phyloP scores from a whole-genome alignment of 2,888 invertebrate species.

The Endotricha flammealis region DNA sequence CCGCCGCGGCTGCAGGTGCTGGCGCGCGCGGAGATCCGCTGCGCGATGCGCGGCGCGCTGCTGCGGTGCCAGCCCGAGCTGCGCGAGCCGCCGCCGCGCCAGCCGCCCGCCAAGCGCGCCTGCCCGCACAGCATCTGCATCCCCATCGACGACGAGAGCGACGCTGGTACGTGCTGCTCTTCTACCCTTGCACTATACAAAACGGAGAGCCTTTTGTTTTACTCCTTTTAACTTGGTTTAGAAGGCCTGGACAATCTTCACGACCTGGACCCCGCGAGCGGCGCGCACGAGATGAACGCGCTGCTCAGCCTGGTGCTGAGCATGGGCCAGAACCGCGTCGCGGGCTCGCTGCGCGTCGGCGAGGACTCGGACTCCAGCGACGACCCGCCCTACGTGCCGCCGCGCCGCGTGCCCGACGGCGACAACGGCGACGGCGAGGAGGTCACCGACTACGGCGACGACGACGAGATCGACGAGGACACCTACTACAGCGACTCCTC shows the following conservation, averaged over 20 bases:
- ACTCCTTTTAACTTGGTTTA: slow-evolving; percentile 15
- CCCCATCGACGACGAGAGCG: slow-evolving; percentile 53
- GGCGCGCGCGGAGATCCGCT: slow-evolving; percentile 45
- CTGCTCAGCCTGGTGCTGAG: slow-evolving; percentile 64
- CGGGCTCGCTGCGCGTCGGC: slow-evolving; percentile 55
- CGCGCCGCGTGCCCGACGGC: slow-evolving; percentile 1
- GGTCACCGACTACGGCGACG: slow-evolving; percentile 3
- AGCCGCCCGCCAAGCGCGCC: slow-evolving; percentile 25
- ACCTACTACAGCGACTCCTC: slow-evolving; percentile 15
- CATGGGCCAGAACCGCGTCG: slow-evolving; percentile 65
- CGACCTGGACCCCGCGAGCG: slow-evolving; percentile 52
- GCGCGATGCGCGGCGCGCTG: slow-evolving; percentile 39
- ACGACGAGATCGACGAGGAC: slow-evolving; percentile 6
- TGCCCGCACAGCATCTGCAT: slow-evolving; percentile 50
- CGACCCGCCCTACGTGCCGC: slow-evolving; percentile 19
- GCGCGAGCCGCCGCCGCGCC: slow-evolving; percentile 33
- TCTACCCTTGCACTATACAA: background rate
- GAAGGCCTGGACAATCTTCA: slow-evolving; percentile 53
- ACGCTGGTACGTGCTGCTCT: slow-evolving; percentile 32
- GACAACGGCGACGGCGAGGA: slow-evolving; percentile 7
- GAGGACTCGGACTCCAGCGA: slow-evolving; percentile 32
- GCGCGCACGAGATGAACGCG: slow-evolving; percentile 71
- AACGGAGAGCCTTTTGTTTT: too few species aligned
- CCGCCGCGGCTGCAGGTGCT: slow-evolving; percentile 54
- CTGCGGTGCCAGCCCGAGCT: slow-evolving; percentile 46